Conservation (phyloP, 2,113 vertebrate species). For the Mustela nigripes region DNA sequence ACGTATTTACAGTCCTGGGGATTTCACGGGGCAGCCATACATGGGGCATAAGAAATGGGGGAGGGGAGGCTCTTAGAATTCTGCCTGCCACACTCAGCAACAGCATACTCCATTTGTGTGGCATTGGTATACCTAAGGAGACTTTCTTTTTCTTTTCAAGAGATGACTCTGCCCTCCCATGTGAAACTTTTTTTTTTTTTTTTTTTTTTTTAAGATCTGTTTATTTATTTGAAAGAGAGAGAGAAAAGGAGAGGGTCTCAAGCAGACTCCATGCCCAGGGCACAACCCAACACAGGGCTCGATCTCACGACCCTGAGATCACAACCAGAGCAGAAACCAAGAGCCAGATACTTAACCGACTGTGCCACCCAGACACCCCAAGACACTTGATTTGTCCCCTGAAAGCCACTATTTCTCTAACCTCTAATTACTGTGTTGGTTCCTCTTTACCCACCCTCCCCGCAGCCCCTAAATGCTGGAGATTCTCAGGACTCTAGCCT, state of each 20-base stretch:
- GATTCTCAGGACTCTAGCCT: not conserved
- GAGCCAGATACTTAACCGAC: not conserved
- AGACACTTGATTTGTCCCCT: not conserved
- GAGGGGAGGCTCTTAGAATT: not conserved
- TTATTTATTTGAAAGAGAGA: not conserved
- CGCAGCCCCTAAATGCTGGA: not conserved
- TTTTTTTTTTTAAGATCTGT: not conserved
- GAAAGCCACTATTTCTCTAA: not conserved
- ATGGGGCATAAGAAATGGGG: not conserved
- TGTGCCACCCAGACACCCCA: not conserved
- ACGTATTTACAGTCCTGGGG: accelerated
- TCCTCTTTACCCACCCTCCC: not conserved
- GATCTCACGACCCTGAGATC: not conserved
- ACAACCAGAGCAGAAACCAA: not conserved
- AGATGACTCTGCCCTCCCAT: not conserved
- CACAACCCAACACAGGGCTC: not conserved
- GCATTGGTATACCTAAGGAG: not conserved
- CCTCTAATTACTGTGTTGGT: not conserved
- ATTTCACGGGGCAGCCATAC: accelerated
- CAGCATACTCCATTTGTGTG: no score
- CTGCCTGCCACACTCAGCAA: not conserved
- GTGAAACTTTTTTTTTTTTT: not conserved
- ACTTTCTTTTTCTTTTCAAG: not conserved
- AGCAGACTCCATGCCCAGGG: not conserved
- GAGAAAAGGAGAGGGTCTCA: not conserved